phyloP scores from a whole-genome alignment of 2,888 invertebrate species.

The Erpobdella octoculata region DNA sequence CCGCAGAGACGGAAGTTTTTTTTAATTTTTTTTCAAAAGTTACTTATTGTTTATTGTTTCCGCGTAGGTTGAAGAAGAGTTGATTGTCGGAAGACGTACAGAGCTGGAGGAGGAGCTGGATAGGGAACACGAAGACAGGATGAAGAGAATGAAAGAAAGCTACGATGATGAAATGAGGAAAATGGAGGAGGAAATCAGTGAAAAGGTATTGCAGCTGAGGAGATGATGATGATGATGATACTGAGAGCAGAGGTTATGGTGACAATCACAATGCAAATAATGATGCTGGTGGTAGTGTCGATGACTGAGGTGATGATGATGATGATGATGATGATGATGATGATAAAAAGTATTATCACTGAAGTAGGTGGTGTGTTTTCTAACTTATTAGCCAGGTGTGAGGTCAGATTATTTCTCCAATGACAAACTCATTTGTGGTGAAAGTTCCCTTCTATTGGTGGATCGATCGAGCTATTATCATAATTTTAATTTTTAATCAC shows the following conservation, averaged over 20 bases:
- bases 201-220: background rate
- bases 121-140: background rate
- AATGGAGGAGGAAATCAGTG: background rate
- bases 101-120: background rate
- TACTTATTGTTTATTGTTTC: no score
- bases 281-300: background rate
- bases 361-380: background rate
- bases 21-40: no score
- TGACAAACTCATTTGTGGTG: no score
- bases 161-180: background rate
- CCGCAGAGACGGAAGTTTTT: no score
- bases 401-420: no score
- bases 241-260: background rate
- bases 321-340: background rate
- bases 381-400: no score
- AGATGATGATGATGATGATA: background rate
- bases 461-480: no score
- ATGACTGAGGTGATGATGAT: background rate
- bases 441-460: no score
- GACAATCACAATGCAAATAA: background rate
- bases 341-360: background rate
- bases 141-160: constrained; percentile 1
- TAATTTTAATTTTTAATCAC: no score
- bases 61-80: no score
- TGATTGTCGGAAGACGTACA: no score